Evolutionary conservation across 2,888 invertebrate species (phyloP).

Genomic region (Lomographa bimaculata): DNA sequence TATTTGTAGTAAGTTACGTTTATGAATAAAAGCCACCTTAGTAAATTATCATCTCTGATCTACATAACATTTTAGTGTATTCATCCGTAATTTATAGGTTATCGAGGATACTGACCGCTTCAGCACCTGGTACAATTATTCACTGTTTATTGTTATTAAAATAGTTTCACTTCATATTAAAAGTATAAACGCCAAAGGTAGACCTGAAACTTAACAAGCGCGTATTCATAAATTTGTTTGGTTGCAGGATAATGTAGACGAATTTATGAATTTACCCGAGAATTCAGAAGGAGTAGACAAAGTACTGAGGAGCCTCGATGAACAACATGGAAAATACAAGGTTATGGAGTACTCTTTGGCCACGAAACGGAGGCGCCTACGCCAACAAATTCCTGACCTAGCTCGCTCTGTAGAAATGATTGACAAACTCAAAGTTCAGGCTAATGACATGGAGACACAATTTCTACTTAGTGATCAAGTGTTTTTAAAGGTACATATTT

Average conservation of each 20-base stretch:
- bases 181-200: background rate
- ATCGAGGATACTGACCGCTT: conserved; percentile 7
- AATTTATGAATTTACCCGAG: conserved; percentile 93
- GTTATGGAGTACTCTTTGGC: conserved; percentile 97
- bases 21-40: background rate
- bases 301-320: conserved; percentile 94
- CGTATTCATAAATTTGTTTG: conserved; percentile 27
- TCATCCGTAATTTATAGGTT: conserved; percentile 18
- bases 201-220: background rate
- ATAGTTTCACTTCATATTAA: conserved; percentile 1
- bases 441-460: conserved; percentile 92
- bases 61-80: background rate
- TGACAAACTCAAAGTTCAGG: conserved; percentile 92
- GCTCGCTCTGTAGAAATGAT: conserved; percentile 96
- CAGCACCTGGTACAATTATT: conserved; percentile 16
- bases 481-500: conserved; percentile 87
- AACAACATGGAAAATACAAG: conserved; percentile 97
- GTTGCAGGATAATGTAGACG: conserved; percentile 96
- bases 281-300: conserved; percentile 93
- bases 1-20: conserved; percentile 89
- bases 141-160: background rate
- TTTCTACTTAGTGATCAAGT: conserved; percentile 97
- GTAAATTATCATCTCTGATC: background rate
- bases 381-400: conserved; percentile 97
- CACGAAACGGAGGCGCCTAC: conserved; percentile 93